Base-by-base conservation (phyloP, 2,888 invertebrate species). In the Gymnosoma rotundatum region DNA sequence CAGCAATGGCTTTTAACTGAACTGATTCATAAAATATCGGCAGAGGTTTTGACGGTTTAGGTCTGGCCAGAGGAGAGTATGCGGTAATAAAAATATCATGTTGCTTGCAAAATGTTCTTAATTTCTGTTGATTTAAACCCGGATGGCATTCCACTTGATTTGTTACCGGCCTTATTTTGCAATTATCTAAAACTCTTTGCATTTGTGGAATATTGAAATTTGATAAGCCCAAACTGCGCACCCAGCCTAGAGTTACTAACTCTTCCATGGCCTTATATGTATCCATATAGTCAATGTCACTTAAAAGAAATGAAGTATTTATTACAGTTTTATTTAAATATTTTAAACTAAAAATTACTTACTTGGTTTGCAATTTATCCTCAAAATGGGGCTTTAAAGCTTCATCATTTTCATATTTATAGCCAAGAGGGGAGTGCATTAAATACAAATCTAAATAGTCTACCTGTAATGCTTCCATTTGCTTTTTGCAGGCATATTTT, bases 171-270 rank as follows among this genome's bases (percentile, higher is more conserved):
- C 94, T 94, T 78, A 96, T 93, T 64, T 91, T 93, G 8, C 95
- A 94, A 2, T 91, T 93, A 1, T 93, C 93, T 54, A 97, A 89
- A n/a, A 98, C 88, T 74, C 95, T 93, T 67, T 95, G 94, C 5
- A 97, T 92, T 92, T 98, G 98, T 56, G 93, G 91, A 85, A 93
- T 94, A 91, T 96, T 98, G 91, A 98, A 98, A 92, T 98, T 98
- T 38, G 97, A 97, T 5, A 98, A 88, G 0, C 98, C 98, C 88
- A 98, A 96, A 87, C 95, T 95, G 87, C 94, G 95, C 0, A 94
- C 94, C 12, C 96, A 93, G 0, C 97, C 97, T 86, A 93, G 92
- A 70, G 94, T 93, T 5, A 95, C 94, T 8, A 96, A 93, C 20
- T 94, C 92, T 90, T 98, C 97, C 95, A 98, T 94, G 0, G 94